Evolutionary conservation across 2,888 invertebrate species (phyloP).

Genomic region (Drosophila maculinotata): DNA sequence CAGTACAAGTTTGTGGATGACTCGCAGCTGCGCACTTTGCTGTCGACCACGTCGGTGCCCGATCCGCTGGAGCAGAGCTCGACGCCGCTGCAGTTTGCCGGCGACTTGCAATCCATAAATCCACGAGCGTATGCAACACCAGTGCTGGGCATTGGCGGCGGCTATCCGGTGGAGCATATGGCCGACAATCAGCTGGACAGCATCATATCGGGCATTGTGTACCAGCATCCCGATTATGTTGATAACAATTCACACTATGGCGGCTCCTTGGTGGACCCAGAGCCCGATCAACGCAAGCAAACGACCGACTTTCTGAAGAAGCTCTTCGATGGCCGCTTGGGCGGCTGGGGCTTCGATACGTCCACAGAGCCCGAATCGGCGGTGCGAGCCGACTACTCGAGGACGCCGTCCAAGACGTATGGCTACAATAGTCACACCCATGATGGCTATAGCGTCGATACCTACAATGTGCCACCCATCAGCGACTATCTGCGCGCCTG

Average conservation of each 20-base stretch:
- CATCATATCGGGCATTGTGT: constrained; percentile 79
- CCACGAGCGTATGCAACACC: constrained; percentile 29
- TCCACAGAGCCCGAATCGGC: constrained; percentile 54
- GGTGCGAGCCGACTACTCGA: constrained; percentile 52
- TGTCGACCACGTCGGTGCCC: constrained; percentile 70
- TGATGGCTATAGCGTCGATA: constrained; percentile 65
- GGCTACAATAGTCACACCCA: constrained; percentile 67
- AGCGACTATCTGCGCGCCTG: constrained; percentile 65
- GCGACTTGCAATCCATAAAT: constrained; percentile 54
- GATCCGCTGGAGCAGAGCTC: constrained; percentile 64
- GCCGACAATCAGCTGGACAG: constrained; percentile 76
- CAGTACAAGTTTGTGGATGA: constrained; percentile 81
- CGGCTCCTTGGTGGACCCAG: constrained; percentile 74
- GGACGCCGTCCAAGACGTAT: constrained; percentile 57
- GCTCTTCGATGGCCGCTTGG: constrained; percentile 73
- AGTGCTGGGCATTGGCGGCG: constrained; percentile 32
- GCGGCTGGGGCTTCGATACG: constrained; percentile 69
- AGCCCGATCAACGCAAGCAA: constrained; percentile 69
- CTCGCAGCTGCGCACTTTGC: constrained; percentile 65
- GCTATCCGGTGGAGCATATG: constrained; percentile 65
- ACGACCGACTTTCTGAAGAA: constrained; percentile 77
- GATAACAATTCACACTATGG: constrained; percentile 63
- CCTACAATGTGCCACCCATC: constrained; percentile 65
- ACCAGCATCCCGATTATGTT: constrained; percentile 79
- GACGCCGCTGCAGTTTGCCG: constrained; percentile 69